Conservation (phyloP, 92 coral and sea anemone species). For the Heliopora coerulea region DNA sequence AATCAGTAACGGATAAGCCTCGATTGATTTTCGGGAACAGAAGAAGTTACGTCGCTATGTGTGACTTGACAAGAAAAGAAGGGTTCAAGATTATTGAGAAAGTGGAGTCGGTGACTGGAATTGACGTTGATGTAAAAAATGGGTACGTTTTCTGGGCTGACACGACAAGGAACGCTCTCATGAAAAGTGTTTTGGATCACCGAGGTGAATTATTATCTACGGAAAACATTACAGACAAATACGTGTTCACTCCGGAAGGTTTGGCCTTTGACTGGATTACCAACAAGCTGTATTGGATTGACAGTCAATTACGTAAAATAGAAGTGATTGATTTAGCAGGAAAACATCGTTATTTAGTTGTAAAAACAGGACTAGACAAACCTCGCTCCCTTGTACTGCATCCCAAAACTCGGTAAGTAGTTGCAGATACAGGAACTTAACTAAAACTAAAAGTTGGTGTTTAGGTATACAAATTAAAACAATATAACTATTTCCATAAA, state of each 20-base stretch:
- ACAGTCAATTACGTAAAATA: constrained; percentile 63
- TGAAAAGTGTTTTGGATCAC: constrained; percentile 16
- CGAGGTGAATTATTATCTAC: constrained; percentile 23
- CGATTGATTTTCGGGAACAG: constrained; percentile 27
- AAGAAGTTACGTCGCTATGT: constrained; percentile 1
- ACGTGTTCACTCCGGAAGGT: constrained; percentile 46
- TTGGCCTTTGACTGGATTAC: constrained; percentile 84
- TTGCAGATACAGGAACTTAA: too few relatives aligned
- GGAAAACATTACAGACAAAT: not conserved
- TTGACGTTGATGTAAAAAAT: constrained; percentile 69
- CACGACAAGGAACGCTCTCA: constrained; percentile 41
- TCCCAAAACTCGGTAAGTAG: constrained; percentile 63
- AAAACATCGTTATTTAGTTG: constrained; percentile 59
- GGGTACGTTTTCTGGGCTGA: constrained; percentile 84
- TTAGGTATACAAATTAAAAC: not conserved
- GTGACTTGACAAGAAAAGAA: not conserved
- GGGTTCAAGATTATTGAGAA: constrained; percentile 5
- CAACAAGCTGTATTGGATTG: constrained; percentile 90
- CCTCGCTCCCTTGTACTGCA: constrained; percentile 88
- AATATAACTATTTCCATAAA: too few relatives aligned
- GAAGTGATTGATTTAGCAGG: constrained; percentile 88
- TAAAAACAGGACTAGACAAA: constrained; percentile 41
- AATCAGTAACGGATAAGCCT: constrained; percentile 26
- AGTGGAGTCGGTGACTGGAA: constrained; percentile 42
- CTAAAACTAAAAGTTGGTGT: not conserved